phyloP scores from a whole-genome alignment of 1,140 invertebrate species.

The Metopolophium dirhodum region DNA sequence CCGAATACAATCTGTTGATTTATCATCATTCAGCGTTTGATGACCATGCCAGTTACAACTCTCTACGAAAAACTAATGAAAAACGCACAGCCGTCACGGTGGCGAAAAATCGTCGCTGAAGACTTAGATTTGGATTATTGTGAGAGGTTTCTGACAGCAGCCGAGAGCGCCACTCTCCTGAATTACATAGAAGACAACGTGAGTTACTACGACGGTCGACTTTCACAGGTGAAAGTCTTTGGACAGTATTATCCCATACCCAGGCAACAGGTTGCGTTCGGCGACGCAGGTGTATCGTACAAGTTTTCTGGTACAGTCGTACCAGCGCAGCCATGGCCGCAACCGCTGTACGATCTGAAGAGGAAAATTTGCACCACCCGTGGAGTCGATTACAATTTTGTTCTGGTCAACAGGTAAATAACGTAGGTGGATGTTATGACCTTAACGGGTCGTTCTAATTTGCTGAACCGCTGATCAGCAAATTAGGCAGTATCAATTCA shows the following conservation, averaged over 20 bases:
- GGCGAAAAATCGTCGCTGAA: slow-evolving; percentile 65
- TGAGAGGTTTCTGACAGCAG: slow-evolving; percentile 63
- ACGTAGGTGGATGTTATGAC: slow-evolving; percentile 25
- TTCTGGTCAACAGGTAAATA: slow-evolving; percentile 73
- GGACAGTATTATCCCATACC: slow-evolving; percentile 74
- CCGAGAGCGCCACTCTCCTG: slow-evolving; percentile 64
- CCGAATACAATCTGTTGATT: not conserved
- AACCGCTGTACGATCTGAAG: slow-evolving; percentile 65
- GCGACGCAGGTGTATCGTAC: slow-evolving; percentile 71
- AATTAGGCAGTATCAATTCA: not conserved
- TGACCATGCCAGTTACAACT: not conserved
- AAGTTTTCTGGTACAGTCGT: slow-evolving; percentile 71
- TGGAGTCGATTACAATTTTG: slow-evolving; percentile 73
- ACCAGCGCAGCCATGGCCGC: slow-evolving; percentile 71
- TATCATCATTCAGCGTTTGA: not conserved
- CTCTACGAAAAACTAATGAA: slow-evolving; percentile 33
- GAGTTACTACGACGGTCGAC: slow-evolving; percentile 69
- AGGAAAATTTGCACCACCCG: slow-evolving; percentile 67
- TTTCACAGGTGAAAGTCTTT: slow-evolving; percentile 71
- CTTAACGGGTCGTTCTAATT: too few species aligned
- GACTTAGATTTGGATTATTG: slow-evolving; percentile 68
- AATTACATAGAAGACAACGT: slow-evolving; percentile 66
- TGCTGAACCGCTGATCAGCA: too few species aligned
- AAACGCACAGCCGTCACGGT: slow-evolving; percentile 57
- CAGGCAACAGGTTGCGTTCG: slow-evolving; percentile 73